Conservation (phyloP, 2,888 invertebrate genomes). For the Entomobrya proxima region DNA sequence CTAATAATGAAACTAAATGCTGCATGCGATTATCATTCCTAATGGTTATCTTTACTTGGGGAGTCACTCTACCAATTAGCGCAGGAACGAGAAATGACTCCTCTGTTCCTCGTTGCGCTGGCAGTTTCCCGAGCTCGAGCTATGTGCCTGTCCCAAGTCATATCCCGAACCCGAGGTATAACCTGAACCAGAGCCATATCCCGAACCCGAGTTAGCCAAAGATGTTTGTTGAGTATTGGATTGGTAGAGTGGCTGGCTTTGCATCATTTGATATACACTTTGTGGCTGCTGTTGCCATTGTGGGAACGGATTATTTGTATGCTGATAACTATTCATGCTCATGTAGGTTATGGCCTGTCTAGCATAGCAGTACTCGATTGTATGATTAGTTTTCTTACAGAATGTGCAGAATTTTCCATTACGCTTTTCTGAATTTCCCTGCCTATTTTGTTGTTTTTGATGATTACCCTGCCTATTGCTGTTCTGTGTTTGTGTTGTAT, state of each 20-base stretch:
- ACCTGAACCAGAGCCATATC: not conserved
- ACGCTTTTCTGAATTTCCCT: not conserved
- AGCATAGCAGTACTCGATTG: not conserved
- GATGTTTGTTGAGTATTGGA: too few species aligned
- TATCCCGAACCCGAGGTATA: not conserved
- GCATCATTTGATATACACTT: too few species aligned
- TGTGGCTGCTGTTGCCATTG: too few species aligned
- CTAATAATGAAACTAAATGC: not conserved
- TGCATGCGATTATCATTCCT: too few species aligned
- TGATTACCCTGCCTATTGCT: not conserved
- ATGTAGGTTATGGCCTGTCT: too few species aligned
- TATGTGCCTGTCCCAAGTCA: not conserved
- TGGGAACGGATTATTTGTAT: not conserved
- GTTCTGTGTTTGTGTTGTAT: not conserved
- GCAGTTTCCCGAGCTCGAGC: too few species aligned
- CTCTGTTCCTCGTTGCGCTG: too few species aligned
- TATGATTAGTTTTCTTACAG: conserved; percentile 1
- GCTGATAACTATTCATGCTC: not conserved
- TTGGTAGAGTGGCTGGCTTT: too few species aligned
- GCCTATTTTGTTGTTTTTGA: not conserved
- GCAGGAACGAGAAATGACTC: conserved; percentile 23
- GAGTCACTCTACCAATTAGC: too few species aligned
- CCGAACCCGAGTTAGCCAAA: not conserved
- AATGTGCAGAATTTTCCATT: not conserved
- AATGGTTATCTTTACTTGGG: too few species aligned